A percentile compares a stretch with the other conserved stretches of the same genome.
Evolutionary conservation across 2,888 invertebrate genomes (phyloP).

Genomic region (Diplazon laetatorius): DNA sequence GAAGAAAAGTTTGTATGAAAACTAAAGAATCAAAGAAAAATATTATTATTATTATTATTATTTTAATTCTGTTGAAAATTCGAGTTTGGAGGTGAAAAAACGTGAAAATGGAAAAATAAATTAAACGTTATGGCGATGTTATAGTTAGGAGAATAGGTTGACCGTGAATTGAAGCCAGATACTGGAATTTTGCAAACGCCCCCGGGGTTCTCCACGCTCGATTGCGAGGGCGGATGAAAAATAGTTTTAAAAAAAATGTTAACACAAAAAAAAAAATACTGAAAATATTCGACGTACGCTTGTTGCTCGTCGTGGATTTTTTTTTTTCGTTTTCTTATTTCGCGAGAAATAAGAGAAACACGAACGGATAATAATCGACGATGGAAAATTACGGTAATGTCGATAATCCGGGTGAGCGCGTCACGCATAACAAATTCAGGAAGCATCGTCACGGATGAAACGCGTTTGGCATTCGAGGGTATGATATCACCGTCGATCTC

Average conservation of each 20-base stretch:
- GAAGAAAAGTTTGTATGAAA: not conserved
- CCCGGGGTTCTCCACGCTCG: not conserved
- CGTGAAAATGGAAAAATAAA: not conserved
- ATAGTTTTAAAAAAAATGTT: not conserved
- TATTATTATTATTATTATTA: too few species aligned
- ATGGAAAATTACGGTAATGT: slow-evolving; percentile 55
- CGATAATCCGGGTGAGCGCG: too few species aligned
- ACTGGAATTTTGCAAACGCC: not conserved
- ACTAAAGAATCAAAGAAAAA: too few species aligned
- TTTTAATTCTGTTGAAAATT: not conserved
- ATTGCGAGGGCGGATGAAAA: slow-evolving; percentile 26
- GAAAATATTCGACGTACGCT: not conserved
- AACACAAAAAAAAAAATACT: not conserved
- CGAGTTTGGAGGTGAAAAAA: not conserved
- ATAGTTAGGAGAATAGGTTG: not conserved
- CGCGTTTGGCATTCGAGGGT: slow-evolving; percentile 72
- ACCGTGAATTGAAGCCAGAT: not conserved
- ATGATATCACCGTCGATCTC: slow-evolving; percentile 75
- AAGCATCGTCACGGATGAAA: slow-evolving; percentile 68
- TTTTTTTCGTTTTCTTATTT: not conserved
- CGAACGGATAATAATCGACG: slow-evolving; percentile 38
- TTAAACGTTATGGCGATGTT: not conserved
- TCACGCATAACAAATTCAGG: slow-evolving; percentile 69
- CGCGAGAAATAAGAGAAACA: slow-evolving; percentile 26
- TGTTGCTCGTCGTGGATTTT: not conserved